Evolutionary conservation across 2,888 invertebrate species (phyloP).

Genomic region (Crocallis elinguaria): DNA sequence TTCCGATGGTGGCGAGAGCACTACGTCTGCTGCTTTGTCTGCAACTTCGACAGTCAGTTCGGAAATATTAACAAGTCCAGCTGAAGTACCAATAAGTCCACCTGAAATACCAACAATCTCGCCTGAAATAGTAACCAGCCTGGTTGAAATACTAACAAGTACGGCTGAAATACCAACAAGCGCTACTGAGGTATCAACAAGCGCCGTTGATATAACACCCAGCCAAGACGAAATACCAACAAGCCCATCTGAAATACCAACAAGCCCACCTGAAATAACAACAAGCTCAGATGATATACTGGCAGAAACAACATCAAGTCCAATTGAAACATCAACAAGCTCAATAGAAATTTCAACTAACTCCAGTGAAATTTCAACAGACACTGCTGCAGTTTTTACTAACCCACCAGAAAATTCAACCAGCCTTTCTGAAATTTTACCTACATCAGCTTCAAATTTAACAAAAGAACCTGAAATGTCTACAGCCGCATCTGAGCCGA

Average conservation of each 20-base stretch:
- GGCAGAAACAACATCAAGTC: not conserved
- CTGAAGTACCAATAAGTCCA: conserved; percentile 8
- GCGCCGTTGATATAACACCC: not conserved
- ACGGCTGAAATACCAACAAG: not conserved
- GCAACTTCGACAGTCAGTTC: not conserved
- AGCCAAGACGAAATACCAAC: not conserved
- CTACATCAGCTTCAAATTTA: not conserved
- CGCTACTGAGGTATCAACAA: not conserved
- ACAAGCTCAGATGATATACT: not conserved
- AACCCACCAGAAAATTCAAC: not conserved
- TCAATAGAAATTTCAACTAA: not conserved
- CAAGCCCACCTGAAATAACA: not conserved
- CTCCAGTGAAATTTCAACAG: not conserved
- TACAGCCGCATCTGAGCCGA: not conserved
- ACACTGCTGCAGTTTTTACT: no score
- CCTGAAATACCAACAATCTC: not conserved
- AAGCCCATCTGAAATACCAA: not conserved
- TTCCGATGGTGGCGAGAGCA: not conserved
- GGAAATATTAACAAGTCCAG: not conserved
- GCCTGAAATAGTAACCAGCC: not conserved
- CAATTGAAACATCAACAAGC: not conserved
- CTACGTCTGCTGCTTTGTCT: not conserved
- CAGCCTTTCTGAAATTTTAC: not conserved
- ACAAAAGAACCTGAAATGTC: not conserved
- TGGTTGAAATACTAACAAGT: not conserved